phyloP scores from a whole-genome alignment of 2,888 invertebrate genomes.

The Melieria picta region DNA sequence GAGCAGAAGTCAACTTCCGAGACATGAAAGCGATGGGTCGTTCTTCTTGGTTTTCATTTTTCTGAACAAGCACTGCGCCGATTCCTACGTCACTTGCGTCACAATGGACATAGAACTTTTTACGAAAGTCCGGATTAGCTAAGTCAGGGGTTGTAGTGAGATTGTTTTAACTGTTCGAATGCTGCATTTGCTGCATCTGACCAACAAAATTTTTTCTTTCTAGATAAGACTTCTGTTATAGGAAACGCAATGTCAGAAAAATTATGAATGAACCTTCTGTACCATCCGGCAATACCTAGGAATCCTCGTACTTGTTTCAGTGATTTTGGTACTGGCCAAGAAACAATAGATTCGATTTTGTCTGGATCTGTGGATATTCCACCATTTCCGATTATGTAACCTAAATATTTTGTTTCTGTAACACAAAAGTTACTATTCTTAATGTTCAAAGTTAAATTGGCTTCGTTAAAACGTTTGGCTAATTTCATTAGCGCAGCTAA shows the following conservation, averaged over 20 bases:
- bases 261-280: constrained; percentile 10
- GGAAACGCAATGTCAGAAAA: constrained; percentile 15
- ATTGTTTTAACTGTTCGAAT: constrained; percentile 30
- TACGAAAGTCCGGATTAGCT: constrained; percentile 32
- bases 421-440: constrained; percentile 18
- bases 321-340: constrained; percentile 42
- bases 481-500: constrained; percentile 17
- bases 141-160: constrained; percentile 31
- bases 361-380: constrained; percentile 34
- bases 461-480: constrained; percentile 20
- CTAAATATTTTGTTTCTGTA: constrained; percentile 33
- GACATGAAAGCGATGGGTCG: constrained; percentile 39
- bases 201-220: constrained; percentile 29
- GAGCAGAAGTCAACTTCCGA: constrained; percentile 31
- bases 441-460: constrained; percentile 33
- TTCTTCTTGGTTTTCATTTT: constrained; percentile 34
- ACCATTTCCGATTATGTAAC: constrained; percentile 38
- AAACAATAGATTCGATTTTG: constrained; percentile 32
- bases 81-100: constrained; percentile 38
- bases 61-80: constrained; percentile 37
- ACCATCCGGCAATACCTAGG: constrained; percentile 38
- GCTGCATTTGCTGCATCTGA: constrained; percentile 23
- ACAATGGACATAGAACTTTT: constrained; percentile 36
- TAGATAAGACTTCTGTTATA: constrained; percentile 14
- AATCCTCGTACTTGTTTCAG: constrained; percentile 40